phyloP scores from a whole-genome alignment of 2,797 vertebrate species.

The Distichodus sexfasciatus region DNA sequence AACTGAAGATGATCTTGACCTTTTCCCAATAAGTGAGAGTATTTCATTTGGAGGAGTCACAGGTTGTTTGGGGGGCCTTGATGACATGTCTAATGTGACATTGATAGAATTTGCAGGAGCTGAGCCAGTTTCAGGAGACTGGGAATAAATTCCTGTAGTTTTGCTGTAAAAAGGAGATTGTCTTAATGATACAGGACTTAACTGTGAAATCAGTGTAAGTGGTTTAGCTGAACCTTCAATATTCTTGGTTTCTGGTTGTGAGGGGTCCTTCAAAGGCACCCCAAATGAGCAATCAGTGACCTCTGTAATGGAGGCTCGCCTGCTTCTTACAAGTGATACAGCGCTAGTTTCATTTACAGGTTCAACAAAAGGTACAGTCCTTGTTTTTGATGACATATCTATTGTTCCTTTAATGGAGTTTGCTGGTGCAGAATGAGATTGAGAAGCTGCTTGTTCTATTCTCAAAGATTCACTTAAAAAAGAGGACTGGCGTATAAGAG shows the following conservation, averaged over 20 bases:
- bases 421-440: slow-evolving; percentile 35
- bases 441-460: background rate
- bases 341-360: slow-evolving; percentile 30
- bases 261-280: slow-evolving; percentile 29
- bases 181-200: background rate
- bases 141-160: slow-evolving; percentile 8
- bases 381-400: slow-evolving; percentile 46
- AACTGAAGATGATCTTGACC: slow-evolving; percentile 50
- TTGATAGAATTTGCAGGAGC: slow-evolving; percentile 66
- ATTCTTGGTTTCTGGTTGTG: slow-evolving; percentile 11
- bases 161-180: slow-evolving; percentile 21
- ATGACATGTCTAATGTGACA: slow-evolving; percentile 65
- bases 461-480: slow-evolving; percentile 14
- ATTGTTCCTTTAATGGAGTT: slow-evolving; percentile 39
- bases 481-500: slow-evolving; percentile 23
- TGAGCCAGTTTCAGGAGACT: slow-evolving; percentile 44
- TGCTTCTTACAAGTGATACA: slow-evolving; percentile 47
- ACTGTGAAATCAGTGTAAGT: background rate
- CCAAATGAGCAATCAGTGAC: slow-evolving; percentile 6
- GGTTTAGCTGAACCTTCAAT: background rate
- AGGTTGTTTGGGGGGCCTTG: slow-evolving; percentile 19
- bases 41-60: slow-evolving; percentile 45
- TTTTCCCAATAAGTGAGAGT: slow-evolving; percentile 57
- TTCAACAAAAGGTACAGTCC: background rate
- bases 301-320: slow-evolving; percentile 11